Evolutionary conservation across 64 coral and sea anemone genomes (phyloP).

Genomic region (Montipora foliosa): DNA sequence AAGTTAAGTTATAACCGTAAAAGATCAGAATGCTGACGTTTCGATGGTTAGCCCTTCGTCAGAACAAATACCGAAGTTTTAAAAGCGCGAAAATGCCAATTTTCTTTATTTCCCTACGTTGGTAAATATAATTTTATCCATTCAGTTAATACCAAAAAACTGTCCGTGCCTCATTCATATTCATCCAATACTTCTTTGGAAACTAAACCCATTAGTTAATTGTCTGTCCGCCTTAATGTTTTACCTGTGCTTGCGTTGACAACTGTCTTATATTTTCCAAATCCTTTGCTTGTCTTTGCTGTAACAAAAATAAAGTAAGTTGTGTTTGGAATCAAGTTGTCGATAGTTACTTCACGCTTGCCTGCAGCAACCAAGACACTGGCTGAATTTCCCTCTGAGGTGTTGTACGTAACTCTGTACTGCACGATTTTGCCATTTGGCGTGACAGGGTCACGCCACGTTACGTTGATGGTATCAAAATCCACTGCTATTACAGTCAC

Average conservation of each 20-base stretch:
- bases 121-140: too few species aligned
- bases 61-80: too few species aligned
- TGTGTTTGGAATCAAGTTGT: constrained; percentile 59
- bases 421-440: constrained; percentile 55
- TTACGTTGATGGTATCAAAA: constrained; percentile 49
- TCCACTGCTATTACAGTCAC: not conserved
- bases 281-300: constrained; percentile 76
- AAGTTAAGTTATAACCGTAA: too few species aligned
- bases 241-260: constrained; percentile 59
- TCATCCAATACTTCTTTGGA: too few species aligned
- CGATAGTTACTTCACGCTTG: not conserved
- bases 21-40: too few species aligned
- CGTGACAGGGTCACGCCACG: constrained; percentile 59
- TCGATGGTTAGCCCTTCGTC: too few species aligned
- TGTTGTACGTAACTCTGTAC: constrained; percentile 74
- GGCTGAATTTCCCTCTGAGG: constrained; percentile 5
- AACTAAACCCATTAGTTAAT: too few species aligned
- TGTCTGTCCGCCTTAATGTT: not conserved
- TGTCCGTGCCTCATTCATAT: too few species aligned
- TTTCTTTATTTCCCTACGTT: too few species aligned
- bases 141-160: too few species aligned
- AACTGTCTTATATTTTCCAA: constrained; percentile 38
- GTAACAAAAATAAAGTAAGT: constrained; percentile 80
- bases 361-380: not conserved
- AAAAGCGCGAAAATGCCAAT: too few species aligned